Evolutionary conservation across 2,113 vertebrate genomes (phyloP), one percentile per base, ranked within the genome.

Genomic region (Orientallactaga bullata): DNA sequence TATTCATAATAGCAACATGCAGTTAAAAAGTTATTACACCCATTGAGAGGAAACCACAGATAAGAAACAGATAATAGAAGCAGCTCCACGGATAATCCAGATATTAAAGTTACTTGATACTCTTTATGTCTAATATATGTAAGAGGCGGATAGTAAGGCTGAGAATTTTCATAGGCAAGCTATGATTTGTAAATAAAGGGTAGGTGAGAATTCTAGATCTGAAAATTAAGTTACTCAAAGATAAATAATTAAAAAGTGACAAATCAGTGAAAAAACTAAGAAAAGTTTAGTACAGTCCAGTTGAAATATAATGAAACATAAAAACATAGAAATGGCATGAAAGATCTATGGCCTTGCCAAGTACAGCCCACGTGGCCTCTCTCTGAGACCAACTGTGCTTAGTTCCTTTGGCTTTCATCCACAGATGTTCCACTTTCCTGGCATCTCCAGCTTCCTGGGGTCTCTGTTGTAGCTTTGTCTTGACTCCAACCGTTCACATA

Each of bases 161-260:
- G 35, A 92, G 3, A 92, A 87, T 85, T 80, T 80, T 94, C 72
- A 88, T 24, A 16, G 63, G 20, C 73, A 6, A 92, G 23, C 4
- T 85, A 21, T 2, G 73, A 82, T 90, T 30, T 83, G n/a, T 85
- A 92, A 90, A 78, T 76, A 82, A 72, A 37, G 85, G 74, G 80
- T 77, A 92, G 74, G 65, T 79, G 5, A 3, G 80, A 95, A 88
- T 91, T 73, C 2, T 85, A 13, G 18, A 95, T 60, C 58, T 92
- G 10, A 90, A 90, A 74, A 35, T 16, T 17, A 87, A 4, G 24
- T 65, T 74, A 94, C 39, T 81, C 78, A 92, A 69, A 94, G 28
- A 72, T 66, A 10, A 24, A 71, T 87, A 80, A 58, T 0, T 79
- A 24, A 37, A 88, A 30, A 76, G 30, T 24, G 28, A 71, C 2